Conservation (phyloP, 2,113 vertebrate genomes). For the cattle (Bos taurus) region ARS-UCD2.0 NC_037345.1:25579501-25580000, state of each 20-base stretch:
- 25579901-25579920: background rate
- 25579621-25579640: background rate
- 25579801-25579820: conserved; percentile 4
- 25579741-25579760: background rate
- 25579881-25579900: background rate
- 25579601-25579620: background rate
- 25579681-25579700: background rate
- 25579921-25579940: background rate
- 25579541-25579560: background rate
- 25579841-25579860: background rate
- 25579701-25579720: background rate
- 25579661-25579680: background rate
- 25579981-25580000: background rate
- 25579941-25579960: background rate
- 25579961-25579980: background rate
- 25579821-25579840: background rate
- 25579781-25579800: background rate
- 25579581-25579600: background rate
- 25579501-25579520: background rate
- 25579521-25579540: background rate
- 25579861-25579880: background rate
- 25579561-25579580: background rate
- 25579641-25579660: background rate
- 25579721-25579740: background rate
- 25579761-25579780: background rate